Evolutionary conservation across 2,797 vertebrate genomes (phyloP).

Genomic region (Siniperca scherzeri): DNA sequence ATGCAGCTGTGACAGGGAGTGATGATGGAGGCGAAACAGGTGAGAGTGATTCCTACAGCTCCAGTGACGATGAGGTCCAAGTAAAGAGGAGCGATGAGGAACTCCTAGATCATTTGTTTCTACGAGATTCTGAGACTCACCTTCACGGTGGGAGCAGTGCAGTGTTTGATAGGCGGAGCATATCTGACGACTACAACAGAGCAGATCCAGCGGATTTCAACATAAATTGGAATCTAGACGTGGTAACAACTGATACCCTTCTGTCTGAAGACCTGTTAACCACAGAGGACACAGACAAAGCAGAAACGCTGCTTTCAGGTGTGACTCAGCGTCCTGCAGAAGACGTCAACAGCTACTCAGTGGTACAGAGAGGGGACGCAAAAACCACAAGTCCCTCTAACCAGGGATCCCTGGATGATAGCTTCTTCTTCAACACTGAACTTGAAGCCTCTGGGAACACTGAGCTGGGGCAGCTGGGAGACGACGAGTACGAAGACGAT

Average conservation of each 20-base stretch:
- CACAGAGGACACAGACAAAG: slow-evolving; percentile 45
- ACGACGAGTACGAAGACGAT: slow-evolving; percentile 72
- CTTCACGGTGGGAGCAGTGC: background rate
- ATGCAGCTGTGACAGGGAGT: background rate
- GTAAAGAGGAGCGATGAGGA: slow-evolving; percentile 28
- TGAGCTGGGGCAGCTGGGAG: slow-evolving; percentile 49
- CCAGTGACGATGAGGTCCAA: slow-evolving; percentile 61
- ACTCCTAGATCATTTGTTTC: background rate
- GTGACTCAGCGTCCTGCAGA: slow-evolving; percentile 29
- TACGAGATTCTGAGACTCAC: background rate
- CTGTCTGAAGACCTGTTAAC: slow-evolving; percentile 54
- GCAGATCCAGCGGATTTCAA: slow-evolving; percentile 27
- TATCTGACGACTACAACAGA: slow-evolving; percentile 14
- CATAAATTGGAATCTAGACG: slow-evolving; percentile 39
- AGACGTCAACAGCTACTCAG: slow-evolving; percentile 26
- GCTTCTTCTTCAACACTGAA: slow-evolving; percentile 66
- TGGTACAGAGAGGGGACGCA: slow-evolving; percentile 19
- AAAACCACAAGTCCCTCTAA: slow-evolving; percentile 21
- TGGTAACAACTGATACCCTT: slow-evolving; percentile 18
- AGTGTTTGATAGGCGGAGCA: slow-evolving; percentile 21
- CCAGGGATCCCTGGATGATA: slow-evolving; percentile 68
- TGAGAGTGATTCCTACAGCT: slow-evolving; percentile 60
- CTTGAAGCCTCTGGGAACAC: background rate
- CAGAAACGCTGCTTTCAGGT: slow-evolving; percentile 22
- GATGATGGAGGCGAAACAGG: slow-evolving; percentile 35